These are phyloP conservation scores for Lamellibrachia satsuma DNA, from an alignment of 2,888 invertebrate species.

Conservation along the genomic window DNA sequence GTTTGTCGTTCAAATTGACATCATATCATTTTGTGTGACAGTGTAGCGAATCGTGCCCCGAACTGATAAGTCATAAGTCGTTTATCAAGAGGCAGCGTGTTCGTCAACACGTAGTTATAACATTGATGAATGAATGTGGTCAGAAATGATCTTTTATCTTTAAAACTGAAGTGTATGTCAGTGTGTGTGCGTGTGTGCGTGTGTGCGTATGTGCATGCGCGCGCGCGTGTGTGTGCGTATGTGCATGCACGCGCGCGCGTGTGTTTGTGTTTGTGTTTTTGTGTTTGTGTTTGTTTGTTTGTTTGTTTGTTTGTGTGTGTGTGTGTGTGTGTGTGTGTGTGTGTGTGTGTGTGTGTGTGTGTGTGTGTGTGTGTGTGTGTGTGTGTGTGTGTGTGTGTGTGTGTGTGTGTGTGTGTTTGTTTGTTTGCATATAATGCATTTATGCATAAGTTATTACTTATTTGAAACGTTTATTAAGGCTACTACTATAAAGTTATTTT, in stretches of 20 bases:
- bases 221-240: too few relatives aligned
- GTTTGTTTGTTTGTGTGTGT: too few relatives aligned
- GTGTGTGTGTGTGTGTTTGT: too few relatives aligned
- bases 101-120: not conserved
- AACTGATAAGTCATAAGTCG: not conserved
- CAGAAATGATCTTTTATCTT: not conserved
- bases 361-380: not conserved
- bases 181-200: not conserved
- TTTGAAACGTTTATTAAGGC: too few relatives aligned
- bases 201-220: too few relatives aligned
- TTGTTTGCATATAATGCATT: too few relatives aligned
- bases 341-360: not conserved
- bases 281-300: too few relatives aligned
- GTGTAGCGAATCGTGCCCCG: not conserved
- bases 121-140: not conserved
- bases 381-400: too few relatives aligned
- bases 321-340: too few relatives aligned
- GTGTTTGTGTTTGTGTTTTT: not conserved
- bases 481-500: too few relatives aligned
- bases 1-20: not conserved
- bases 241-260: not conserved
- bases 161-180: not conserved
- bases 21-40: not conserved
- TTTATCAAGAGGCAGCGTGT: constrained; percentile 1
- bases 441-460: too few relatives aligned